Evolutionary conservation across 2,888 invertebrate genomes (phyloP), one percentile per base, ranked within the genome.

Genomic region (Euplexia lucipara): DNA sequence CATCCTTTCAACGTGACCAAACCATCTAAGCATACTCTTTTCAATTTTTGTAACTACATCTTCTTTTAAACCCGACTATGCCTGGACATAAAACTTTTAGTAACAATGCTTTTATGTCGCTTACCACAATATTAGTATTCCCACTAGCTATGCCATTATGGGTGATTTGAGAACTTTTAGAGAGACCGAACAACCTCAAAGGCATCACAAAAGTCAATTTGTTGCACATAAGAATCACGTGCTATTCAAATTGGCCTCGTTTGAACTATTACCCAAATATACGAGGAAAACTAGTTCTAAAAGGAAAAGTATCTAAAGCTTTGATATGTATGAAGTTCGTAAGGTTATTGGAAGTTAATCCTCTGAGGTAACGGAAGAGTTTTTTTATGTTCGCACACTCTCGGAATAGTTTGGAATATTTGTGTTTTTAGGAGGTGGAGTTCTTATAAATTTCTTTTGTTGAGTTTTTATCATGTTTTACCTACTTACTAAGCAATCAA

Each of bases 301-400:
- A 53, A 30, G 12, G 26, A 8, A 57, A 68, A 37, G 30, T 26
- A 32, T 26, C 44, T 52, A 64, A 61, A 32, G 42, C 68, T 75
- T 78, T 78, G 78, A 73, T 73, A 73, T 75, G 74, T 56, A 62
- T 67, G 51, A 62, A 61, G 56, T 78, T 51, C 54, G 42, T 71
- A 26, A 54, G 42, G 59, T 57, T 77, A 57, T 65, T 48, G 35
- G 26, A 10, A 61, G 56, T 60, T 59, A 60, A 71, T 52, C 45
- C 73, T 57, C 53, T 8, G 10, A 59, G 60, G 59, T 49, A 39
- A 51, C 5, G 20, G 41, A 22, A 37, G 42, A 35, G 26, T 58
- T 64, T 70, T n/a, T 35, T 20, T 45, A 56, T 30, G 49, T 51
- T 60, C 18, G 20, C 49, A 41, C 41, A 16, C 32, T 41, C 20